Percentiles rank a stretch among this genome's conserved stretches.
phyloP scores from a whole-genome alignment of 2,888 invertebrate species.

The Drosophila demipolita region DNA sequence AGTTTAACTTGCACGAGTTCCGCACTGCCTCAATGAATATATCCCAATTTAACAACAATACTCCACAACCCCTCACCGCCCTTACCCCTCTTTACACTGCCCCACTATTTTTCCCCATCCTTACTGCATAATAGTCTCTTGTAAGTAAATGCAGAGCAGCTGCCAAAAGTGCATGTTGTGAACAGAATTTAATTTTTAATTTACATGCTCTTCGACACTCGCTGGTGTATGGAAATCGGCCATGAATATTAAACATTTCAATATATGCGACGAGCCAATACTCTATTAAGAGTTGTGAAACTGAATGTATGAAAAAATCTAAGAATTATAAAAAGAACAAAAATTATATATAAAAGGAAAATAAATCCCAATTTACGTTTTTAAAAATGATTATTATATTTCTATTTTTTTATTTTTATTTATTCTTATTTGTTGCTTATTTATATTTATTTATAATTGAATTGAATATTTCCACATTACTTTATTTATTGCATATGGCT shows the following conservation, averaged over 20 bases:
- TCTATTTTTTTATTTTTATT: background rate
- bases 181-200: conserved; percentile 75
- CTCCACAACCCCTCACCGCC: background rate
- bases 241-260: background rate
- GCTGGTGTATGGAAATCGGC: conserved; percentile 26
- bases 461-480: background rate
- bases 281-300: conserved; percentile 1
- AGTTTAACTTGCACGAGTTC: conserved; percentile 55
- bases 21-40: conserved; percentile 34
- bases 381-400: too few relatives aligned
- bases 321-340: background rate
- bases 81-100: fast-evolving
- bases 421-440: background rate
- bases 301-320: background rate
- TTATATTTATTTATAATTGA: background rate
- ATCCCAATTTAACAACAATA: conserved; percentile 8
- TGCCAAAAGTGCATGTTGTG: conserved; percentile 66
- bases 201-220: conserved; percentile 51
- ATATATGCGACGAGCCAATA: background rate
- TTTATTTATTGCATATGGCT: background rate
- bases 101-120: background rate
- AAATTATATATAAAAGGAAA: background rate
- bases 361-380: too few relatives aligned
- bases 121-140: conserved; percentile 47
- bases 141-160: conserved; percentile 49